Evolutionary conservation across 2,113 vertebrate species (phyloP), one percentile per base, ranked within the genome.

Genomic region (Nothobranchius kuhntae): DNA sequence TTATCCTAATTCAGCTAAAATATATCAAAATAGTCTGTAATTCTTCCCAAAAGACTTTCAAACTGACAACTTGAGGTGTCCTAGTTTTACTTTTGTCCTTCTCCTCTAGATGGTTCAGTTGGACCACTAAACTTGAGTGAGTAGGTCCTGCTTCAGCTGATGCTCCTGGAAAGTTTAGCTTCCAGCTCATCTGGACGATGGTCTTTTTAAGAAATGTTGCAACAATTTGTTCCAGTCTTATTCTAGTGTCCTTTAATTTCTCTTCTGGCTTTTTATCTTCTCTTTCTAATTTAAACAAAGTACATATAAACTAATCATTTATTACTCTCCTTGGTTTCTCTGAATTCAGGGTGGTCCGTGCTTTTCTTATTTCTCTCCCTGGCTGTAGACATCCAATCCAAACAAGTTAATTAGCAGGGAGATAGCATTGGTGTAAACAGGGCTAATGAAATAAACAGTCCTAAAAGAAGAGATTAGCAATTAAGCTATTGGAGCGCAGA

Each of bases 381-480:
- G 63, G 65, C 36, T 45, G 48, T 21, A 52, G 71, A 79, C 85
- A 38, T 82, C 84, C 73, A 78, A 83, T 86, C 83, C 87, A 82
- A 86, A 89, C 80, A 80, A 81, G 81, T 81, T 90, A 86, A 89
- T 90, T 87, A 90, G 81, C 21, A 10, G 78, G 81, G 80, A 81
- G 89, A 89, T 86, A 62, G 72, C 70, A 74, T 80, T 78, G 30
- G 60, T 42, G 30, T 78, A 73, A 81, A 84, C 40, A 46, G 63
- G 82, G 73, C 77, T 89, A 83, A 89, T 90, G 76, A 86, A 90
- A 87, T 84, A 89, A 90, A 87, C 84, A 83, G 80, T 84, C 82
- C 70, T 84, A 74, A 85, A 86, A 88, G 82, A 84, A 86, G 71
- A 89, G 87, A 87, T 87, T 84, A 87, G 84, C 82, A 88, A 85